A percentile compares a stretch with the other conserved stretches of the same genome.
Evolutionary conservation across 2,113 vertebrate species (phyloP).

Genomic region (Mobula birostris): DNA sequence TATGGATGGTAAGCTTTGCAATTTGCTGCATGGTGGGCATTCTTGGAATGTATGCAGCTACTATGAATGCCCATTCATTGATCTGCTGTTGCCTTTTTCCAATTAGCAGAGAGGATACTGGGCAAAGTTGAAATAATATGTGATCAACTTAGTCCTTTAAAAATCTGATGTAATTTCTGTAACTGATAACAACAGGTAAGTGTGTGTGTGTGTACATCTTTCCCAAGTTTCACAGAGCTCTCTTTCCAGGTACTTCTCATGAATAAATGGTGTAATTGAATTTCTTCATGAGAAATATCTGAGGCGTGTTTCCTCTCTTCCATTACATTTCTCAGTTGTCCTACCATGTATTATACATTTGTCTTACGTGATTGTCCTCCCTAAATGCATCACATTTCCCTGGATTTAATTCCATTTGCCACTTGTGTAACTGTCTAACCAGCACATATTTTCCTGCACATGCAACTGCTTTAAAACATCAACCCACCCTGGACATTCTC

Average conservation of each 20-base stretch:
- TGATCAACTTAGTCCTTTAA: neutral
- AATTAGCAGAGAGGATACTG: neutral
- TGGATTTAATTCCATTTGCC: too few species aligned
- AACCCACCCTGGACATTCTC: too few species aligned
- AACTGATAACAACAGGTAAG: neutral
- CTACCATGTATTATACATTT: too few species aligned
- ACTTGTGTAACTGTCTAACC: too few species aligned
- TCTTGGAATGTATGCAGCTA: neutral
- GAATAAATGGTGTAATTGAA: neutral
- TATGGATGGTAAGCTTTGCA: neutral
- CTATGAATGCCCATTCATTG: neutral
- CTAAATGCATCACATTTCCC: too few species aligned
- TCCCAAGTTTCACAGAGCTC: neutral
- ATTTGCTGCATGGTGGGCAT: neutral
- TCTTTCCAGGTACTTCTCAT: neutral
- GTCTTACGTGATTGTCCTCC: too few species aligned
- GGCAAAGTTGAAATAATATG: neutral
- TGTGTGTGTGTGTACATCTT: neutral
- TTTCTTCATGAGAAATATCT: neutral
- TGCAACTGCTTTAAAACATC: too few species aligned
- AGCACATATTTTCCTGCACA: too few species aligned
- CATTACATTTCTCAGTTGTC: too few species aligned
- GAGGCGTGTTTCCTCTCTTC: too few species aligned
- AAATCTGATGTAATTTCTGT: neutral
- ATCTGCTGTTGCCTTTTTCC: neutral